phyloP scores from a whole-genome alignment of 1,140 invertebrate genomes.

The Aporrectodea caliginosa region DNA sequence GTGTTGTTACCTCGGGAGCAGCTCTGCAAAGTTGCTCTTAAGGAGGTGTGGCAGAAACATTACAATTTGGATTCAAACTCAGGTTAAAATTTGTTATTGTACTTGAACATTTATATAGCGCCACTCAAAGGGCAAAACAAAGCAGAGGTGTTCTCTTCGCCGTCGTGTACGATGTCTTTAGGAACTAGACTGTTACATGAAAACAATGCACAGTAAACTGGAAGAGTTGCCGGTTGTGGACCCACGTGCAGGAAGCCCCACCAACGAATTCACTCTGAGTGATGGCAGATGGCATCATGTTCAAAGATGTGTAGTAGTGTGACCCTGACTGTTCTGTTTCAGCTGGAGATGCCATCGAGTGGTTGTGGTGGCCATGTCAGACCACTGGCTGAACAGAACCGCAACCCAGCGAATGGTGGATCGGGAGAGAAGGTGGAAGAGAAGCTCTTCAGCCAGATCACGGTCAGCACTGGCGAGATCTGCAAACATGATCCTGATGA shows the following conservation, averaged over 20 bases:
- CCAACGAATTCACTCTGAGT: too few species aligned
- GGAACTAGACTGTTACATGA: too few species aligned
- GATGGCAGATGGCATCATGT: neutral
- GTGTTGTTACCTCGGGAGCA: too few species aligned
- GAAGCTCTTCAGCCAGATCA: neutral
- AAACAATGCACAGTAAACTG: too few species aligned
- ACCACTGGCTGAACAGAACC: neutral
- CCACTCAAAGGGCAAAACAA: too few species aligned
- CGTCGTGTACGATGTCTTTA: too few species aligned
- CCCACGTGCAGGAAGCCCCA: too few species aligned
- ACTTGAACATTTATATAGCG: too few species aligned
- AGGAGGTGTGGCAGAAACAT: too few species aligned
- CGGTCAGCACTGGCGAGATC: conserved; percentile 7
- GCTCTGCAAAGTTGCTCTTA: too few species aligned
- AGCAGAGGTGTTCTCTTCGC: neutral
- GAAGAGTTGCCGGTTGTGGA: too few species aligned
- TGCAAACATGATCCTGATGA: neutral
- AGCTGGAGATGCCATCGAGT: neutral
- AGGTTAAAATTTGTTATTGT: neutral
- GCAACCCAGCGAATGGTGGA: neutral
- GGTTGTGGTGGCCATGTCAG: neutral
- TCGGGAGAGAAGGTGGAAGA: neutral
- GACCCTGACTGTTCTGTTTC: neutral
- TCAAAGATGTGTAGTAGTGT: neutral
- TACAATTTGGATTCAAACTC: neutral